Conservation (phyloP, 1,140 invertebrate species). For the Atopsyche davidsoni region DNA sequence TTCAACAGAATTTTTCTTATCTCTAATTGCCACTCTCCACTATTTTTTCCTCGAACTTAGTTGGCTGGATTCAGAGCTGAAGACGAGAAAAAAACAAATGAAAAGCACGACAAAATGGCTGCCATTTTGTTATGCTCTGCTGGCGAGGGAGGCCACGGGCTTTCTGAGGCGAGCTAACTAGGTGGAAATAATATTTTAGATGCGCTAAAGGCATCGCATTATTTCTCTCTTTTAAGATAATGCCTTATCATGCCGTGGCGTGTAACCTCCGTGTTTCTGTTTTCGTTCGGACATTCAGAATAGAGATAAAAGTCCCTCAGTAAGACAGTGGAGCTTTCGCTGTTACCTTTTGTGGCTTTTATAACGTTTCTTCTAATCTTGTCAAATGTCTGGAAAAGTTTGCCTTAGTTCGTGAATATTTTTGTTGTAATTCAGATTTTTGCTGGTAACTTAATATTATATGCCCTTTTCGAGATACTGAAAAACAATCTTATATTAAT, state of each 20-base stretch:
- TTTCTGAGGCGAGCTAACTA: conserved; percentile 8
- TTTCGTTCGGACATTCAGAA: conserved; percentile 2
- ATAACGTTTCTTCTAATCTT: no score
- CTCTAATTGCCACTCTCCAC: no score
- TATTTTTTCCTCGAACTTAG: no score
- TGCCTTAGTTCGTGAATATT: no score
- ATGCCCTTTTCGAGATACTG: no score
- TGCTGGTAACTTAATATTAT: no score
- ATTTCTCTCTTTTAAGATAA: conserved; percentile 19
- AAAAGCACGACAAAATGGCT: neutral
- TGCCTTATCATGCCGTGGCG: conserved; percentile 17
- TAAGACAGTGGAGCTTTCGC: neutral
- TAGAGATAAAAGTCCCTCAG: conserved; percentile 11
- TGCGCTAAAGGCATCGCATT: conserved; percentile 23
- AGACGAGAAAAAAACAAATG: neutral
- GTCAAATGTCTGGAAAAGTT: no score
- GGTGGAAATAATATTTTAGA: conserved; percentile 25
- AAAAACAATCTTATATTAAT: no score
- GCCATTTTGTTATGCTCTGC: neutral
- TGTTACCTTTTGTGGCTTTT: neutral
- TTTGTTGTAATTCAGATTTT: no score
- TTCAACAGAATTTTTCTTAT: no score
- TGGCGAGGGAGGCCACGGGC: neutral
- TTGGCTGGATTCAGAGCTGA: no score
- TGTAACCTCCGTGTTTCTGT: conserved; percentile 15